These are phyloP conservation scores for Intellagama lesueurii DNA, from an alignment of 2,797 vertebrate species.

Conservation along the genomic window DNA sequence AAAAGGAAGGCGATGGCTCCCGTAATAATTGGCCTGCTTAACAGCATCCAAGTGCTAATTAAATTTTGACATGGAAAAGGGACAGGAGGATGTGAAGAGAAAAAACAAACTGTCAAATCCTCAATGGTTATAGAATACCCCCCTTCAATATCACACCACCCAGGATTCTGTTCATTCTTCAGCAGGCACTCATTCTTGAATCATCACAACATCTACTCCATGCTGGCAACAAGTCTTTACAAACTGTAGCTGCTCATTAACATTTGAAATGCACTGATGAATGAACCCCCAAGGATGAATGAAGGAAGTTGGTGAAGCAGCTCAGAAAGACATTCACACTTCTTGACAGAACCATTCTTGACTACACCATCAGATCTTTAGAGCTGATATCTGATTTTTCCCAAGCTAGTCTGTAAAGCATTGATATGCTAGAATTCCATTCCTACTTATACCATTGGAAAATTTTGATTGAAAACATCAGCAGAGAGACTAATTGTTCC, in stretches of 20 bases:
- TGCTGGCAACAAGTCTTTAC: conserved; percentile 52
- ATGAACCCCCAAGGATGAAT: conserved; percentile 36
- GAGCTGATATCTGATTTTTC: background rate
- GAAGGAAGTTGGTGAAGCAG: conserved; percentile 18
- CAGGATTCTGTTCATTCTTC: conserved; percentile 51
- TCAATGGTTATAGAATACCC: conserved; percentile 29
- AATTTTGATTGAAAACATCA: background rate
- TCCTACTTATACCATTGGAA: background rate
- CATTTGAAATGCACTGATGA: conserved; percentile 37
- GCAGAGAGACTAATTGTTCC: background rate
- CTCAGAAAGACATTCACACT: background rate
- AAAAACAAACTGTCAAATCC: background rate
- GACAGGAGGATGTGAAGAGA: conserved; percentile 45
- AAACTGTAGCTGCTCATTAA: conserved; percentile 1
- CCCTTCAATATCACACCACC: background rate
- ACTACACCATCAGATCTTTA: conserved; percentile 11
- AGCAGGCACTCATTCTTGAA: conserved; percentile 38
- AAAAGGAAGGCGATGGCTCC: conserved; percentile 68
- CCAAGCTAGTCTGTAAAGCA: background rate
- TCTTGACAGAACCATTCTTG: background rate
- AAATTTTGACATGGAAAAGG: conserved; percentile 56
- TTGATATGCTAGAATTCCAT: background rate
- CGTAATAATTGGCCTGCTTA: conserved; percentile 62
- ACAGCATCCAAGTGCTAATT: conserved; percentile 62
- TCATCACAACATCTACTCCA: conserved; percentile 20